Evolutionary conservation across 2,797 vertebrate species (phyloP).

Genomic region (Syncerus caffer): DNA sequence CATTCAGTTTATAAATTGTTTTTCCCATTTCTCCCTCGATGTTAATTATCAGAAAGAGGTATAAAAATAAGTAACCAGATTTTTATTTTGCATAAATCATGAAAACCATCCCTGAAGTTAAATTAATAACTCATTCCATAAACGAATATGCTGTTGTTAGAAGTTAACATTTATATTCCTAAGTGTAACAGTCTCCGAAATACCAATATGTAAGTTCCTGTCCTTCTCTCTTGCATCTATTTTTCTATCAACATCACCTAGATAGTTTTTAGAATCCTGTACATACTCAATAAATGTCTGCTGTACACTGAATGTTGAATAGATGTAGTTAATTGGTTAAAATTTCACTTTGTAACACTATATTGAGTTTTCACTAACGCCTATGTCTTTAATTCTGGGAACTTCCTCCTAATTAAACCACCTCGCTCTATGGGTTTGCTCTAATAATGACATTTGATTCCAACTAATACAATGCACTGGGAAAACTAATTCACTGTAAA

Average conservation of each 20-base stretch:
- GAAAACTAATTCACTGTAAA: constrained; percentile 58
- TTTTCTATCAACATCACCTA: not conserved
- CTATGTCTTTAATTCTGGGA: not conserved
- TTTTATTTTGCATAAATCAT: not conserved
- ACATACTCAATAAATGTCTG: not conserved
- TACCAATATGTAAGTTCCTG: not conserved
- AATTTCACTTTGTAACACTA: not conserved
- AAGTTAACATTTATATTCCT: not conserved
- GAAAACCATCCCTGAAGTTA: not conserved
- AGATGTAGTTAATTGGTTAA: not conserved
- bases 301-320: not conserved
- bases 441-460: constrained; percentile 53
- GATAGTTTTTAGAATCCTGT: not conserved
- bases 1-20: not conserved
- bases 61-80: not conserved
- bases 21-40: not conserved
- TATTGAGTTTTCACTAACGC: not conserved
- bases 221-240: not conserved
- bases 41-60: not conserved
- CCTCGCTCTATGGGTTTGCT: constrained; percentile 3
- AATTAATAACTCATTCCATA: not conserved
- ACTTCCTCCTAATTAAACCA: constrained; percentile 34
- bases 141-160: not conserved
- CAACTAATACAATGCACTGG: constrained; percentile 50
- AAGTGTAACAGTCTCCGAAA: not conserved